Evolutionary conservation across 2,797 vertebrate genomes (phyloP).

Genomic region (Cetoscarus ocellatus): DNA sequence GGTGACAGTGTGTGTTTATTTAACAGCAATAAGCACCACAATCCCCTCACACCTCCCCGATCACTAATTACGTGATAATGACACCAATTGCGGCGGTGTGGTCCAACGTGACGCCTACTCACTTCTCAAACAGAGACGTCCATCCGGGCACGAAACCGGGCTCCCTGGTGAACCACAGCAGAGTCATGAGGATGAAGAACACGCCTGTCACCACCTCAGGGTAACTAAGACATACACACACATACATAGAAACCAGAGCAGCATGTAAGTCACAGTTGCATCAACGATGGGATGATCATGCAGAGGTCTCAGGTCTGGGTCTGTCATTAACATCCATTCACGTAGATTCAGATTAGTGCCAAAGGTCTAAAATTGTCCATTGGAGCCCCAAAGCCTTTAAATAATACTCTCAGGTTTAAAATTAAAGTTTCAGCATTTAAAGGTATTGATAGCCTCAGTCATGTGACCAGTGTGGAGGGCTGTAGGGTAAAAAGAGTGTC

Average conservation of each 20-base stretch:
- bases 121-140: conserved; percentile 98
- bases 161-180: conserved; percentile 98
- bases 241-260: conserved; percentile 20
- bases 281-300: conserved; percentile 6
- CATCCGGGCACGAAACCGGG: conserved; percentile 97
- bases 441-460: accelerated
- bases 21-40: neutral
- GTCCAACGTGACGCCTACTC: conserved; percentile 52
- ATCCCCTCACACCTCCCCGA: conserved; percentile 8
- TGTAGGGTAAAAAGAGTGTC: no score
- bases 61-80: conserved; percentile 4
- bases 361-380: neutral
- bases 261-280: conserved; percentile 24
- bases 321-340: conserved; percentile 19
- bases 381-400: neutral
- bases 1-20: conserved; percentile 4
- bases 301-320: conserved; percentile 7
- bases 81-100: neutral
- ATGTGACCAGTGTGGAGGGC: no score
- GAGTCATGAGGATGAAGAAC: conserved; percentile 97
- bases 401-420: neutral
- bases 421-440: neutral
- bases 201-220: conserved; percentile 96
- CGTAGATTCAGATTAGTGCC: neutral
- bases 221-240: conserved; percentile 84